Evolutionary conservation across 2,888 invertebrate genomes (phyloP).

Genomic region (Andrena minutula): DNA sequence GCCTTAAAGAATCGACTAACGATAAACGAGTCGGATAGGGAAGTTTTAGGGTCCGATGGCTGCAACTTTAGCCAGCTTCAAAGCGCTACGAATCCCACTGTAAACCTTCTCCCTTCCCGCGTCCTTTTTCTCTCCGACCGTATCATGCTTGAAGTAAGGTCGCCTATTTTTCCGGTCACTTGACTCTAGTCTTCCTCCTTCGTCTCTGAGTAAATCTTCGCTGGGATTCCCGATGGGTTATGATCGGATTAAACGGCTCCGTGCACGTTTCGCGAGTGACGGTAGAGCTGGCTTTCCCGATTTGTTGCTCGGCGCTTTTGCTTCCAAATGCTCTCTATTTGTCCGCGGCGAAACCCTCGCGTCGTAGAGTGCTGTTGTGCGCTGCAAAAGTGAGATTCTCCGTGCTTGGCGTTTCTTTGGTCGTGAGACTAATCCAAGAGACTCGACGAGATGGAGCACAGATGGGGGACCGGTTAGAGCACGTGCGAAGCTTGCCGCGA

Average conservation of each 20-base stretch:
- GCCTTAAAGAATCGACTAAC: too few species aligned
- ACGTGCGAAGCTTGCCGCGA: slow-evolving; percentile 39
- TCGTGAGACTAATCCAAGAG: background rate
- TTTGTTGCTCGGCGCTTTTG: background rate
- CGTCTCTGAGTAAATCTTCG: background rate
- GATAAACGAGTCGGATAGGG: background rate
- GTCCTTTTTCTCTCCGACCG: slow-evolving; percentile 1
- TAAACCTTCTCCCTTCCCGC: background rate
- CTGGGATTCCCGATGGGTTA: background rate
- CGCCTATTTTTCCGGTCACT: slow-evolving; percentile 1
- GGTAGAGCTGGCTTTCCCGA: background rate
- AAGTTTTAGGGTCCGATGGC: background rate
- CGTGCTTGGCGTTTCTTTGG: background rate
- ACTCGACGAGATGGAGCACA: background rate
- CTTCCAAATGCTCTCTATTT: too few species aligned
- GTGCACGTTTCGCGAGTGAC: background rate
- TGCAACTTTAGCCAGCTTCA: slow-evolving; percentile 3
- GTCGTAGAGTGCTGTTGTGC: too few species aligned
- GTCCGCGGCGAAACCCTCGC: too few species aligned
- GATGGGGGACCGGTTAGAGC: background rate
- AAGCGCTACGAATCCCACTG: background rate
- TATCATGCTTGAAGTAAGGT: background rate
- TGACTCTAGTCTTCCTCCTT: background rate
- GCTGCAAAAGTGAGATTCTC: background rate
- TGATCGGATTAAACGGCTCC: background rate